Conservation (phyloP, 1,140 invertebrate species). For the Vanessa tameamea region DNA sequence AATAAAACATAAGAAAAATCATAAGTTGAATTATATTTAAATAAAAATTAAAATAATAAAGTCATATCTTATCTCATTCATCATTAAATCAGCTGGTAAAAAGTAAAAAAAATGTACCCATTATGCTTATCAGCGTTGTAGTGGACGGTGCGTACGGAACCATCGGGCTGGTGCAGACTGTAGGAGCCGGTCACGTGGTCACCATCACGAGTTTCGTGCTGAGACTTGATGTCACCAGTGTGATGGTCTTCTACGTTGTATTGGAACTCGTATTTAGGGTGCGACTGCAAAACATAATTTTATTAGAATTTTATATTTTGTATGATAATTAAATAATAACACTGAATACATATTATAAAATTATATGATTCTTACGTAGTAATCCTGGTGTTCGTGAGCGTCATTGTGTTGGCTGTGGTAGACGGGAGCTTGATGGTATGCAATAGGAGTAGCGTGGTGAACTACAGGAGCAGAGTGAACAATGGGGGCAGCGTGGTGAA, state of each 20-base stretch:
- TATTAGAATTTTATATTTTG: not conserved
- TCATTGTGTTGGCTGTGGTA: not conserved
- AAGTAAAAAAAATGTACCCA: conserved; percentile 7
- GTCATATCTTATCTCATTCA: too few relatives aligned
- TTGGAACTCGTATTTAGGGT: conserved; percentile 47
- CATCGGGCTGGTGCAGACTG: conserved; percentile 45
- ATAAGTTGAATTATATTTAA: too few relatives aligned
- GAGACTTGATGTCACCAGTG: conserved; percentile 43
- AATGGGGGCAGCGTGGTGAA: conserved; percentile 1
- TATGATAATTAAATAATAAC: not conserved
- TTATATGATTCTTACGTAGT: conserved; percentile 1
- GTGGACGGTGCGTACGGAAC: conserved; percentile 41
- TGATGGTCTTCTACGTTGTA: conserved; percentile 47
- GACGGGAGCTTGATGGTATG: conserved; percentile 2
- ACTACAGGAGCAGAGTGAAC: not conserved
- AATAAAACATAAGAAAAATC: too few relatives aligned
- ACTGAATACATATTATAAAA: not conserved
- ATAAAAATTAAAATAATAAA: too few relatives aligned
- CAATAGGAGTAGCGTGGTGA: not conserved
- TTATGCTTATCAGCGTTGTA: conserved; percentile 27
- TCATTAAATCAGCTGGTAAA: too few relatives aligned
- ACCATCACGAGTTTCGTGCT: conserved; percentile 28
- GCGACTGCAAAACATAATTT: conserved; percentile 26
- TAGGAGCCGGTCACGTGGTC: conserved; percentile 48
- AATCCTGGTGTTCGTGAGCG: conserved; percentile 26